Conservation (phyloP, 2,797 vertebrate species). For the Gobionotothen gibberifrons region DNA sequence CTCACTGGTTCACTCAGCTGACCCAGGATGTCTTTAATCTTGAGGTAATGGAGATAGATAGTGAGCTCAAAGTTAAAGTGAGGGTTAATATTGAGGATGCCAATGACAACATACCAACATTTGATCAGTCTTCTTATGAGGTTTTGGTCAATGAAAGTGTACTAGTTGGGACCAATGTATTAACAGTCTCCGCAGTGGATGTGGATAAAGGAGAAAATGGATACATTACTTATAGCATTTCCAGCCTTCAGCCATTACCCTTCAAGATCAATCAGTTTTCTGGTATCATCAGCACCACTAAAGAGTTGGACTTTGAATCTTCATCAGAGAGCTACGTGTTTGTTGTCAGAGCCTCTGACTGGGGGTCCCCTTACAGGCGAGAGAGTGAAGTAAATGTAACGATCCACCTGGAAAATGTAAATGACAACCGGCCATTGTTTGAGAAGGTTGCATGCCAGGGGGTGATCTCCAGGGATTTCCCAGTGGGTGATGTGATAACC, state of each 20-base stretch:
- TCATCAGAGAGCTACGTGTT: constrained; percentile 92
- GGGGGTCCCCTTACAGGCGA: constrained; percentile 96
- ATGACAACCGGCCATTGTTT: constrained; percentile 96
- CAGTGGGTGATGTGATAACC: constrained; percentile 90
- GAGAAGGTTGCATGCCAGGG: constrained; percentile 96
- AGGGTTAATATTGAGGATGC: constrained; percentile 89
- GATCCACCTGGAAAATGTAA: constrained; percentile 92
- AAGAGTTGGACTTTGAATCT: constrained; percentile 95
- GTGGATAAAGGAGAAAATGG: constrained; percentile 95
- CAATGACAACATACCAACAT: constrained; percentile 93
- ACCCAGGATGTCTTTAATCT: constrained; percentile 88
- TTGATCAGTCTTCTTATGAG: constrained; percentile 89
- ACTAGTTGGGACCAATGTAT: constrained; percentile 85
- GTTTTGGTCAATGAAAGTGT: constrained; percentile 93
- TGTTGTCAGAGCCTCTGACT: constrained; percentile 95
- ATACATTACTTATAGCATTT: constrained; percentile 97
- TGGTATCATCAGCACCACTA: constrained; percentile 90
- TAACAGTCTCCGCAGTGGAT: constrained; percentile 90
- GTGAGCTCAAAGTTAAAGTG: constrained; percentile 87
- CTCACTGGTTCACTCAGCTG: constrained; percentile 85
- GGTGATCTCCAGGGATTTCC: constrained; percentile 91
- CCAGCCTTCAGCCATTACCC: constrained; percentile 89
- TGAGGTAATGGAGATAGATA: constrained; percentile 85
- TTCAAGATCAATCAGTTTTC: constrained; percentile 97
- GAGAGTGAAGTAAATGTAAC: constrained; percentile 97